Evolutionary conservation across 2,797 vertebrate genomes (phyloP), one percentile per base, ranked within the genome.

Genomic region (Acanthis flammea): DNA sequence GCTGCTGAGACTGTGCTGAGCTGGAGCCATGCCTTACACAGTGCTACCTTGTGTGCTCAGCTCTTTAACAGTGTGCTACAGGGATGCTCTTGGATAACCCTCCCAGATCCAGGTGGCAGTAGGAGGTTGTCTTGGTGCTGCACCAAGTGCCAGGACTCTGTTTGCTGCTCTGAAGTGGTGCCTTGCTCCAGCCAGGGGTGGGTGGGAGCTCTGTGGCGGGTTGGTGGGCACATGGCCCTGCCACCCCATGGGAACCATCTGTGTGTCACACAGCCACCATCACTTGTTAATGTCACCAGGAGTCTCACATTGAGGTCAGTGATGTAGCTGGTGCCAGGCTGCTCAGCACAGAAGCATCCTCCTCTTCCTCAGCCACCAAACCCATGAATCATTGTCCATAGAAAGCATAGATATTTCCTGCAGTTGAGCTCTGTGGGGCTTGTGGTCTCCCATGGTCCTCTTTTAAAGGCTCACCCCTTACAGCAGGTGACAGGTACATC

Each of bases 361-460:
- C 31, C 54, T 68, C 42, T 55, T 61, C 55, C 39, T 86, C 61
- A 23, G 19, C n/a, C 67, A 33, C 33, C 53, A 61, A 66, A 62
- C 22, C 47, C 33, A 3, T 0, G 0, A 31, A 2, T 8, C 4
- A 0, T 11, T 14, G 19, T 45, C 47, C 33, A 8, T 10, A 21
- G 65, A 65, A 65, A 83, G 57, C 37, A 45, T 0, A 1, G 25
- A 1, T 50, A 12, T 27, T 53, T 33, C 42, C 47, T 74, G 53
- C 53, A 50, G 3, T 7, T 57, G 57, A 45, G 33, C 41, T 41
- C 31, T 10, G 53, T 39, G 33, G 12, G 16, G 39, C 54, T 42
- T 37, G 14, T 6, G 33, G n/a, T 31, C 37, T 50, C 33, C 45
- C 30, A 5, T 1, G 0, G 60, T 85, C 65, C 37, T 35, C 48